Base-by-base conservation (phyloP, 2,888 invertebrate genomes). In the Brenthis daphne region DNA sequence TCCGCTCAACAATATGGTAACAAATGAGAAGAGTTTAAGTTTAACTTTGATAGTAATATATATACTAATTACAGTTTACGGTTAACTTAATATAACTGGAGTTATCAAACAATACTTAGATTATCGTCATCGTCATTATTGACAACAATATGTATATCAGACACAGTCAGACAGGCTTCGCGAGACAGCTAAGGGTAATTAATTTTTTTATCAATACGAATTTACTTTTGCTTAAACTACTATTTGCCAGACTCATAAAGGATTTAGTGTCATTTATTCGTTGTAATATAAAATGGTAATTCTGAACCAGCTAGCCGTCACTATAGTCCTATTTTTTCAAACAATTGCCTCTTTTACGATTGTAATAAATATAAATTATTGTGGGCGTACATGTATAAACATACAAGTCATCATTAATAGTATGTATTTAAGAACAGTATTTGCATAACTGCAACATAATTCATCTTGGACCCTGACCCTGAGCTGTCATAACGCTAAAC, bases 401-500 rank as follows among this genome's bases (percentile, higher is more conserved):
- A 50, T 48, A 60, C 66, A 60, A 58, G n/a, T 64, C 13, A 43
- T 47, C 37, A 56, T 60, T 64, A 57, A 29, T 37, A 24, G 3
- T 37, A 65, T 20, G 29, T 20, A 13, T n/a, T 50, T 69, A 69
- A 69, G 68, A 60, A 48, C 60, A 50, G 57, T 57, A 69, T 20
- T 69, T 54, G 51, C 58, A 57, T 65, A 51, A 56, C 12, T 64
- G 33, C 47, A 65, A 55, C 16, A 33, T 55, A 60, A 56, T 55
- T 50, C 33, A 60, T 50, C 60, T 33, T 56, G 57, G 69, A 33
- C 74, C 74, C 67, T 72, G 74, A 74, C 71, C 74, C 70, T 74
- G 73, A 73, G 72, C 57, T 68, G 53, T 56, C 58, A 64, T 68
- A 70, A 72, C 70, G 61, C 11, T 70, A 54, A 71, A 65, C 60